Conservation (phyloP, 2,888 invertebrate genomes). For the Drosophila formosana region DNA sequence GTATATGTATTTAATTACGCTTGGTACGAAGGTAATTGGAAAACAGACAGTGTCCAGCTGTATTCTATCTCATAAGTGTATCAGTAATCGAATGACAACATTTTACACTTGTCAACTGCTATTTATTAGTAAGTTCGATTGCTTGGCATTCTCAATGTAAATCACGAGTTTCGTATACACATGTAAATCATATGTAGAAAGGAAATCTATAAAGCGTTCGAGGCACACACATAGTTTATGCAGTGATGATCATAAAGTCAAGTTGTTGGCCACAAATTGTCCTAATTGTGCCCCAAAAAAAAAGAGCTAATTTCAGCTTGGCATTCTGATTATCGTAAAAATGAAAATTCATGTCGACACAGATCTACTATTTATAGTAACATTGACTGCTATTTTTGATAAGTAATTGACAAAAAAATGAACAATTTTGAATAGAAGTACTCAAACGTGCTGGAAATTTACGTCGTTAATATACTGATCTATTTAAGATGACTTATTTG, state of each 20-base stretch:
- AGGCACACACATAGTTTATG: conserved; percentile 25
- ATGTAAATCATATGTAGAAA: conserved; percentile 38
- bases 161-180: conserved; percentile 41
- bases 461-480: not conserved
- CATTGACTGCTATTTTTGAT: no score
- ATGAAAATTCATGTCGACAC: not conserved
- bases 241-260: not conserved
- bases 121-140: conserved; percentile 20
- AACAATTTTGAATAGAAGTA: not conserved
- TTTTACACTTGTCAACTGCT: conserved; percentile 31
- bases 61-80: conserved; percentile 14
- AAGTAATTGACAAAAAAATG: not conserved
- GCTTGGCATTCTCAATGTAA: conserved; percentile 29
- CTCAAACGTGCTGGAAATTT: not conserved
- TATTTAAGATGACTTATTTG: not conserved
- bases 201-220: conserved; percentile 10
- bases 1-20: not conserved
- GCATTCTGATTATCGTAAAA: not conserved
- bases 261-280: not conserved
- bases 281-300: not conserved
- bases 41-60: conserved; percentile 11
- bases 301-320: not conserved
- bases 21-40: conserved; percentile 1
- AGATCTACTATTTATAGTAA: not conserved
- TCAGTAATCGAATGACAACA: conserved; percentile 13